These are phyloP conservation scores for Benitochromis conjunctus DNA, from an alignment of 2,113 vertebrate species.

Conservation along the genomic window DNA sequence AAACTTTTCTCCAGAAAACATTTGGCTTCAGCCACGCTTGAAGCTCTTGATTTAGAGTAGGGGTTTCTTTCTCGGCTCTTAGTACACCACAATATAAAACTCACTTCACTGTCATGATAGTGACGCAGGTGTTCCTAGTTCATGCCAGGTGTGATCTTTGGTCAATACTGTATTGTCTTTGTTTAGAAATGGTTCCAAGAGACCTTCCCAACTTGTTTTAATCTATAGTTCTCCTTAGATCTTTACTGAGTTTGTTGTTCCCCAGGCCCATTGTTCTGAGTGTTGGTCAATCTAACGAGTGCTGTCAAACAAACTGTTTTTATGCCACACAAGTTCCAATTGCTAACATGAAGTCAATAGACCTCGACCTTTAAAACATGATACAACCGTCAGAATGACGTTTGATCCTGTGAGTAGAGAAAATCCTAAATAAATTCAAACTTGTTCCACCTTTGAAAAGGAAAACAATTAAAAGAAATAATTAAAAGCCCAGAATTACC, in stretches of 20 bases:
- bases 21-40: neutral
- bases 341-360: neutral
- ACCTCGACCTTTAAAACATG: neutral
- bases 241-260: neutral
- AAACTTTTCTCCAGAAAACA: neutral
- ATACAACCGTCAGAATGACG: neutral
- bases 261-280: neutral
- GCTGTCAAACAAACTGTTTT: neutral
- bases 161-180: accelerated
- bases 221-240: neutral
- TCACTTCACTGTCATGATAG: neutral
- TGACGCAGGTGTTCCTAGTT: neutral
- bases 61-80: neutral
- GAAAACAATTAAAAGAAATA: no score
- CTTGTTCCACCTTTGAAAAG: neutral
- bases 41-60: neutral
- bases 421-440: neutral
- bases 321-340: neutral
- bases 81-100: no score
- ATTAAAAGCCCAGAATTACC: neutral
- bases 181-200: neutral
- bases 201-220: neutral
- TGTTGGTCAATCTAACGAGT: neutral
- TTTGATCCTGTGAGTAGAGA: neutral
- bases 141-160: neutral